Base-by-base conservation (phyloP, 2,113 vertebrate genomes). In the Lanius ludovicianus region DNA sequence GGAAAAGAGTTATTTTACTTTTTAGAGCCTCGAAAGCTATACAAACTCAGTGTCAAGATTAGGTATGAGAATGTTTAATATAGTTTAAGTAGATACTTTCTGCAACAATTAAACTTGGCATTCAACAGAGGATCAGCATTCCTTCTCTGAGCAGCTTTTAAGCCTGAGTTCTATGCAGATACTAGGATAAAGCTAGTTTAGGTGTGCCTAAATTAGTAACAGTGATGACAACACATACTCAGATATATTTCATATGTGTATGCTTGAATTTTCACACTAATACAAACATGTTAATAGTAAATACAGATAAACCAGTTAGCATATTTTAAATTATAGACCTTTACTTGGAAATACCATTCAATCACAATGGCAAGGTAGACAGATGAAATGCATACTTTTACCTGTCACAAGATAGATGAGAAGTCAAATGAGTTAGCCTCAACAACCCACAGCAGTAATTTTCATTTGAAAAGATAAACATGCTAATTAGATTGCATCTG, bases 331-430 rank as follows among this genome's bases (percentile, higher is more conserved):
- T 68, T 82, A 92, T 42, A 89, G 46, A 77, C 30, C 9, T 77
- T 76, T 94, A 57, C 50, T 89, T 83, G 67, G 67, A 83, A 87
- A 89, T 68, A 83, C 60, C 60, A 76, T 84, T 90, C 62, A 95
- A 59, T 75, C 62, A 74, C n/a, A 65, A 60, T 55, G 62, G 62
- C 62, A 95, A 70, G 56, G 68, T 65, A 75, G 67, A 67, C 35
- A 84, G 20, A 92, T 78, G n/a, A 82, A 93, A 83, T 65, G 33
- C 35, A 50, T 59, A 80, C 67, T 82, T 91, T 67, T 76, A 82
- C 52, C 46, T 74, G 53, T 69, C 76, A 89, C 44, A 83, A 62
- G 70, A 68, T 42, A 81, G 64, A 85, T 31, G 91, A 62, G 62
- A 80, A 90, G 53, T 83, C 49, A 90, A 92, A 92, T 86, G 71